Conservation (phyloP, 2,888 invertebrate species). For the Scaptomyza caliginosa region DNA sequence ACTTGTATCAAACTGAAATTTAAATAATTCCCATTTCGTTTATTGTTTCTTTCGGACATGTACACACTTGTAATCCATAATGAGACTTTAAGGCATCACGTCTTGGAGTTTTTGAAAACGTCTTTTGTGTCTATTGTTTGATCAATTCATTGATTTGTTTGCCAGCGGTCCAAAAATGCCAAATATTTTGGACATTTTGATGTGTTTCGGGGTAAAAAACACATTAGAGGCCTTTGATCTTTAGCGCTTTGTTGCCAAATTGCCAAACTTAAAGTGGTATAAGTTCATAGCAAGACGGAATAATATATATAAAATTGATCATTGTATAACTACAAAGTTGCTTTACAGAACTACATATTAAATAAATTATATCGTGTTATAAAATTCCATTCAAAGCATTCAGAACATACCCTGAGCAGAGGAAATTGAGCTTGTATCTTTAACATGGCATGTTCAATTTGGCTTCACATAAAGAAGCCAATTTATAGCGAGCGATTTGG, state of each 20-base stretch:
- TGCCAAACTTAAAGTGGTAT: constrained; percentile 1
- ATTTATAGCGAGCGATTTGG: constrained; percentile 16
- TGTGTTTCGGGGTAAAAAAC: constrained; percentile 47
- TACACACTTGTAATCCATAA: constrained; percentile 40
- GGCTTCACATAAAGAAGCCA: constrained; percentile 17
- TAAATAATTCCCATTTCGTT: constrained; percentile 42
- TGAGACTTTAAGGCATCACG: constrained; percentile 39
- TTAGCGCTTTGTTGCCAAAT: constrained; percentile 7
- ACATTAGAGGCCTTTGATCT: constrained; percentile 64
- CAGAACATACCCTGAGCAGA: neutral
- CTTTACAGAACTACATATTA: no score
- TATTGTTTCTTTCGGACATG: constrained; percentile 10
- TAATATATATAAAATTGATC: neutral
- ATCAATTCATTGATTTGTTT: constrained; percentile 52
- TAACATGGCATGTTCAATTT: constrained; percentile 30
- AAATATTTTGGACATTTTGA: constrained; percentile 54
- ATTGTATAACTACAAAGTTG: no score
- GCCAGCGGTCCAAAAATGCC: constrained; percentile 56
- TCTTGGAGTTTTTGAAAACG: constrained; percentile 36
- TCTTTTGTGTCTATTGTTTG: constrained; percentile 45
- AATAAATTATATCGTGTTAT: no score
- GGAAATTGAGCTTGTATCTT: neutral
- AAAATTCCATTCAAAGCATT: no score
- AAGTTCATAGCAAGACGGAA: constrained; percentile 4
- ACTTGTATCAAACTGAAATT: constrained; percentile 11